Base-by-base conservation (phyloP, 2,888 invertebrate genomes). In the Hyles lineata region DNA sequence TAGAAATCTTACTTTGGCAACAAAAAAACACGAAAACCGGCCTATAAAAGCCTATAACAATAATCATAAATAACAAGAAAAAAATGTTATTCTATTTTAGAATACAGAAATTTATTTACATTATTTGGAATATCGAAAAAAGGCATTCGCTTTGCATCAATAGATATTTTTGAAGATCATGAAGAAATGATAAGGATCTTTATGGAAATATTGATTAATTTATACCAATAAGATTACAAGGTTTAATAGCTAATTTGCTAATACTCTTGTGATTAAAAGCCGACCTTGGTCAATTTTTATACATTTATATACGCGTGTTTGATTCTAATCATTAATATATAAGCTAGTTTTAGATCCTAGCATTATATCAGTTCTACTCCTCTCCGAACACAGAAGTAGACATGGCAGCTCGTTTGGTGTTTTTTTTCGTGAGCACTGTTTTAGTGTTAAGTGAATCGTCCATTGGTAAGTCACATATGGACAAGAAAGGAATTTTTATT, bases 331-430 rank as follows among this genome's bases (percentile, higher is more conserved):
- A 50, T 50, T 35, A 63, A 67, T 67, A 67, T 67, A 67, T 50
- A 67, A 67, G 67, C 50, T 23, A 67, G 50, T 50, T 50, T 21
- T 17, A 23, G 50, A 67, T 23, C 23, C 17, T 15, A 23, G 43
- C 67, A 25, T 50, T 67, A 43, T 67, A 67, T 23, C 67, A 43
- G 67, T 67, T 43, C 67, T 17, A 67, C 43, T 43, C 67, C 21
- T 67, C 43, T 43, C 23, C n/a, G n/a, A 43, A 43, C 23, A 67
- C 63, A 67, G 63, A 67, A 21, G 21, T 50, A 67, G 17, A 67
- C 17, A 67, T 67, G 67, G 67, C 50, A 19, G 23, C 43, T 2
- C 23, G 17, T 6, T 50, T 67, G 9, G 67, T 67, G 50, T 8
- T 67, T 17, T 67, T 67, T 67, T 15, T 67, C 23, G 23, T 67